Conservation (phyloP, 2,797 vertebrate genomes). For the Catostomus latipinnis region DNA sequence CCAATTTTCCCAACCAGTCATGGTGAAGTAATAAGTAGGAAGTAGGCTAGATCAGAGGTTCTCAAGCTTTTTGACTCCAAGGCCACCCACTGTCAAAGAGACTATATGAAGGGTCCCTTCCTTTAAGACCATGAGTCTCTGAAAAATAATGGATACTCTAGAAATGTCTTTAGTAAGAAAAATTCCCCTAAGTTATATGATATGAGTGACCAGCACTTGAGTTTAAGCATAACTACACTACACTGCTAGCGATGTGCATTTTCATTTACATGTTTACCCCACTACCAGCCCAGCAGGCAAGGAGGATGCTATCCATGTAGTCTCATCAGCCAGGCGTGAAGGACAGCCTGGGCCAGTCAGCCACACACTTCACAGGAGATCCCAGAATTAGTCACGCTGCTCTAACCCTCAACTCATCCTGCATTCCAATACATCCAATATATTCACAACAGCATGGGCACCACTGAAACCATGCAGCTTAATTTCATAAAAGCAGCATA, state of each 20-base stretch:
- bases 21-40: no score
- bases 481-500: conserved; percentile 33
- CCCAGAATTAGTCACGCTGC: conserved; percentile 51
- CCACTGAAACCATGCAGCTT: conserved; percentile 19
- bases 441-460: conserved; percentile 36
- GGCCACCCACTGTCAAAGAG: no score
- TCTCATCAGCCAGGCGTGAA: conserved; percentile 48
- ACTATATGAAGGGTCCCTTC: no score
- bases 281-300: not conserved
- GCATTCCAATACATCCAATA: conserved; percentile 33
- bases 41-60: no score
- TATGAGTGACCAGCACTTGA: no score
- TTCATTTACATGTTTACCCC: conserved; percentile 18
- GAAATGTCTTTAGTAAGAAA: no score
- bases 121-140: no score
- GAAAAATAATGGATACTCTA: no score
- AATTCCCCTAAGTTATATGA: no score
- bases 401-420: conserved; percentile 11
- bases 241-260: not conserved
- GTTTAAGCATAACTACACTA: not conserved
- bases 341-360: conserved; percentile 31
- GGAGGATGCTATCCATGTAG: conserved; percentile 23
- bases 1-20: no score
- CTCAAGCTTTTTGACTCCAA: no score
- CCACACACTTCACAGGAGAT: conserved; percentile 54